A percentile compares a stretch with the other conserved stretches of the same genome.
Conservation (phyloP, 2,888 invertebrate genomes). For the Anodontia alba region DNA sequence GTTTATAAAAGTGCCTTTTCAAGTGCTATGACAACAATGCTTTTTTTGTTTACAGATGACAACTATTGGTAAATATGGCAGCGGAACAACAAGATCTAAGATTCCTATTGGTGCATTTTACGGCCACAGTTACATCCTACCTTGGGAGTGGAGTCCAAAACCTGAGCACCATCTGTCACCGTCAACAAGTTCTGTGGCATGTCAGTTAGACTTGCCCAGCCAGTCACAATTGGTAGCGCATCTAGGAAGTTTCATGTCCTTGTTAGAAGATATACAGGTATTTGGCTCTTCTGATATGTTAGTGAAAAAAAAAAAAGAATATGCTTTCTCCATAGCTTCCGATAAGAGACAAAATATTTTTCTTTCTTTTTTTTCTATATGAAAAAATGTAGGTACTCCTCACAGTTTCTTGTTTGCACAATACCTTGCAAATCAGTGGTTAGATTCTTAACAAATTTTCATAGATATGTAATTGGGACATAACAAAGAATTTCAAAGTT, state of each 20-base stretch:
- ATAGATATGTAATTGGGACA: too few species aligned
- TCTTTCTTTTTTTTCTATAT: too few species aligned
- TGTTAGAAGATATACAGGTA: conserved; percentile 90
- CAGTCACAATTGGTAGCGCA: conserved; percentile 80
- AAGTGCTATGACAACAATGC: too few species aligned
- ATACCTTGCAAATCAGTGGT: too few species aligned
- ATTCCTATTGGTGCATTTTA: conserved; percentile 97
- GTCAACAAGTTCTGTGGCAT: conserved; percentile 36
- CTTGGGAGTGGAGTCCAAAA: conserved; percentile 86
- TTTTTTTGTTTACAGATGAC: conserved; percentile 90
- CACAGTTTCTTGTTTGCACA: too few species aligned
- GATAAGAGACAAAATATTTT: too few species aligned
- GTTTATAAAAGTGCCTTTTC: too few species aligned
- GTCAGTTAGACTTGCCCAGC: conserved; percentile 68
- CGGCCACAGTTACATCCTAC: conserved; percentile 92
- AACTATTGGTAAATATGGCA: conserved; percentile 95
- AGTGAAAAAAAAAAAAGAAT: neutral
- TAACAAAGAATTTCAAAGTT: too few species aligned
- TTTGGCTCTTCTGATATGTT: neutral
- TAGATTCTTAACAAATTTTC: too few species aligned
- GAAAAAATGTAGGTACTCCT: too few species aligned
- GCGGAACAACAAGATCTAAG: conserved; percentile 95
- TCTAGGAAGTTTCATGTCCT: conserved; percentile 88
- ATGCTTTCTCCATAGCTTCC: too few species aligned
- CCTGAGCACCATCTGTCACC: conserved; percentile 54